These are phyloP conservation scores for Drosophila prostipennis DNA, from an alignment of 2,888 invertebrate species.

Conservation along the genomic window DNA sequence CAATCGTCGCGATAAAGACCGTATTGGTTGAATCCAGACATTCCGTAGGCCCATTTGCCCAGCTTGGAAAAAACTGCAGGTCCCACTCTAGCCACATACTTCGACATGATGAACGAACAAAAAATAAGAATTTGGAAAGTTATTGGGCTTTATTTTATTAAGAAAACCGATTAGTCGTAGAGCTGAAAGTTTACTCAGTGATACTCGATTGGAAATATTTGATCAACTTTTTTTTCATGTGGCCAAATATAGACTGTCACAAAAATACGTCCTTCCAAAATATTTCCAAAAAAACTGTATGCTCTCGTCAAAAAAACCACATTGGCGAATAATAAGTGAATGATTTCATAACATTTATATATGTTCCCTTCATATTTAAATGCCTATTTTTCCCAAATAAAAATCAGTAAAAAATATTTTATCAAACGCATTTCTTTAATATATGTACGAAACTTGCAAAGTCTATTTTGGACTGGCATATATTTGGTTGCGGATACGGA, in stretches of 20 bases:
- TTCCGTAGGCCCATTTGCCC: slow-evolving; percentile 90
- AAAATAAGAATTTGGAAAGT: slow-evolving; percentile 38
- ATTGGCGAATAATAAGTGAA: too few relatives aligned
- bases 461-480: slow-evolving; percentile 9
- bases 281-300: too few relatives aligned
- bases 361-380: too few relatives aligned
- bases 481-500: background rate
- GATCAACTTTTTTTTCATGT: too few relatives aligned
- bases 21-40: slow-evolving; percentile 91
- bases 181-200: background rate
- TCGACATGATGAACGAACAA: slow-evolving; percentile 72
- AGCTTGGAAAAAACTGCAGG: slow-evolving; percentile 84
- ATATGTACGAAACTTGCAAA: slow-evolving; percentile 12
- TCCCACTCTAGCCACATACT: slow-evolving; percentile 81
- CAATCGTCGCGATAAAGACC: slow-evolving; percentile 92
- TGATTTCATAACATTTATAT: too few relatives aligned
- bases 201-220: too few relatives aligned
- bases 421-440: slow-evolving; percentile 7
- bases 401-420: background rate
- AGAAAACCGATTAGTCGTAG: slow-evolving; percentile 29
- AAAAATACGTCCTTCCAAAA: background rate
- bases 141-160: slow-evolving; percentile 22
- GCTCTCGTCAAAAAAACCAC: too few relatives aligned
- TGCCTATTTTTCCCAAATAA: background rate
- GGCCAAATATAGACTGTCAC: background rate